Percentiles rank a stretch among this genome's conserved stretches.
Evolutionary conservation across 1,140 invertebrate species (phyloP).

Genomic region (Chlorops oryzae): DNA sequence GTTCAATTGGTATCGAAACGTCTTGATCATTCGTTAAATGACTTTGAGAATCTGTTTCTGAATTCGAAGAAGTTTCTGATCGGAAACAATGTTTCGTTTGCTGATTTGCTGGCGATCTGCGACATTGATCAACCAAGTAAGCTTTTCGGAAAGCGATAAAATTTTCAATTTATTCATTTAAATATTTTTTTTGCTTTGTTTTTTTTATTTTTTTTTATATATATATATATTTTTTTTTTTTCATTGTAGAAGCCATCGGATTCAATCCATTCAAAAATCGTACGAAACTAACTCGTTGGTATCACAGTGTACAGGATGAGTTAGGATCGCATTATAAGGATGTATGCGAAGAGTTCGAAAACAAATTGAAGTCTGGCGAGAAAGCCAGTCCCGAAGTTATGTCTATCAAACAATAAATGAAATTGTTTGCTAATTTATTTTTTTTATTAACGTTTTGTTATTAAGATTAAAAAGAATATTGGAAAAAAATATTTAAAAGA

Average conservation of each 20-base stretch:
- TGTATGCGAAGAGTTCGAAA: slow-evolving; percentile 32
- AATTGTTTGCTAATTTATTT: too few species aligned
- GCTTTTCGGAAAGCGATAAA: slow-evolving; percentile 22
- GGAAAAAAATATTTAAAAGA: too few species aligned
- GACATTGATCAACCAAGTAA: slow-evolving; percentile 76
- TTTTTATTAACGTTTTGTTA: too few species aligned
- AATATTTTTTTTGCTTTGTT: slow-evolving; percentile 1
- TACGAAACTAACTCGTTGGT: slow-evolving; percentile 57
- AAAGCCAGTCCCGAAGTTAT: slow-evolving; percentile 21
- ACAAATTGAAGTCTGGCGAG: slow-evolving; percentile 29
- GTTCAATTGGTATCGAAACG: slow-evolving; percentile 49
- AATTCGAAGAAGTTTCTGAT: slow-evolving; percentile 58
- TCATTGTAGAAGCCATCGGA: slow-evolving; percentile 53
- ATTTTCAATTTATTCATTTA: background rate
- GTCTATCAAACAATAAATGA: slow-evolving; percentile 15
- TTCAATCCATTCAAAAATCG: slow-evolving; percentile 55
- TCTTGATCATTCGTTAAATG: slow-evolving; percentile 54
- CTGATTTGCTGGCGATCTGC: slow-evolving; percentile 72
- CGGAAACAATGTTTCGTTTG: slow-evolving; percentile 64
- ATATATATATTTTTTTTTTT: background rate
- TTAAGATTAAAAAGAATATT: too few species aligned
- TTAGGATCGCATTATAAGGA: slow-evolving; percentile 49
- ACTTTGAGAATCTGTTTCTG: slow-evolving; percentile 61
- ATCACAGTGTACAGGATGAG: slow-evolving; percentile 55
- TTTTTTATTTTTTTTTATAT: background rate